A percentile compares a stretch with the other conserved stretches of the same genome.
phyloP scores from a whole-genome alignment of 1,140 invertebrate species.

The Hormaphis cornu region DNA sequence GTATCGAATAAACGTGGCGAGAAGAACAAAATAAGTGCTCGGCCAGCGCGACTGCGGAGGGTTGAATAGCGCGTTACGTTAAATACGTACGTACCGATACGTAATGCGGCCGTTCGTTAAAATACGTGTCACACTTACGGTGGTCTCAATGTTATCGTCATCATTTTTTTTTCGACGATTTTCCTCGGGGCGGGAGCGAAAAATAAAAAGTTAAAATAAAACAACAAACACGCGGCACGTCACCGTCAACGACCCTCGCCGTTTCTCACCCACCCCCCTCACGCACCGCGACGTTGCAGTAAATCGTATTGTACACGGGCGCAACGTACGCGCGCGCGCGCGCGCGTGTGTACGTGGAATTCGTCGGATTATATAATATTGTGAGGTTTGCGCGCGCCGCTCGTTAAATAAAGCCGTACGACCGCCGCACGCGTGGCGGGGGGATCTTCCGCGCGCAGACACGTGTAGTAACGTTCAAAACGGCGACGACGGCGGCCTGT shows the following conservation, averaged over 20 bases:
- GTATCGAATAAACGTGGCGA: no score
- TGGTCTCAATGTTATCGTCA: no score
- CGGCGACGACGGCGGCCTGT: constrained; percentile 2
- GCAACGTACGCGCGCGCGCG: no score
- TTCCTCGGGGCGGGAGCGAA: background rate
- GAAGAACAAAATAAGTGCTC: no score
- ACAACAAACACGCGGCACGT: constrained; percentile 7
- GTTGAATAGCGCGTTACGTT: no score
- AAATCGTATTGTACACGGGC: background rate
- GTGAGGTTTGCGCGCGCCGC: background rate
- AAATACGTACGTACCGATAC: no score
- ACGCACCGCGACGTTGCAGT: background rate
- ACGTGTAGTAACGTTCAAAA: constrained; percentile 30
- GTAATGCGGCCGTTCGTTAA: no score
- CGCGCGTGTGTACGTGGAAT: background rate
- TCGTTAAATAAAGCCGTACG: constrained; percentile 27
- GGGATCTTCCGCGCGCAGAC: constrained; percentile 15
- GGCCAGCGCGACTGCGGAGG: no score
- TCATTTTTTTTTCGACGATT: background rate
- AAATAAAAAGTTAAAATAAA: background rate
- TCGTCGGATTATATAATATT: background rate
- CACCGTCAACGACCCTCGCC: constrained; percentile 10
- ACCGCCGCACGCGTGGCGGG: constrained; percentile 9
- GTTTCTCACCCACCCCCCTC: background rate
- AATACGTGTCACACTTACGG: no score